These are phyloP conservation scores for Allophyes oxyacanthae DNA, from an alignment of 2,888 invertebrate genomes.

Conservation along the genomic window DNA sequence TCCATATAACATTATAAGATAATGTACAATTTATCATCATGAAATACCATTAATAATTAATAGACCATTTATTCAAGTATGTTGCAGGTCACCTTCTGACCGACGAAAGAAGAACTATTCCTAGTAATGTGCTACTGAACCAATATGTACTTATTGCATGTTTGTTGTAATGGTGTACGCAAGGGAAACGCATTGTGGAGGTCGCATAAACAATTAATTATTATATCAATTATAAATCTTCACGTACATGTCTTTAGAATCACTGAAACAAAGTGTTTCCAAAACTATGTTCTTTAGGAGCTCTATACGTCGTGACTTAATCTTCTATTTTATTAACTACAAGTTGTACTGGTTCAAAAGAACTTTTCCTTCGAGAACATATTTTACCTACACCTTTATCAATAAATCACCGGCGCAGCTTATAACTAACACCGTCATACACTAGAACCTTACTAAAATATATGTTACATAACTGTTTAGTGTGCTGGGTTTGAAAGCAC, in stretches of 20 bases:
- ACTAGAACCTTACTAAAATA: slow-evolving; percentile 41
- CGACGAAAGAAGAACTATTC: slow-evolving; percentile 68
- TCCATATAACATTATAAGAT: slow-evolving; percentile 23
- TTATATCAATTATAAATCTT: background rate
- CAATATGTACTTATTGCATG: slow-evolving; percentile 70
- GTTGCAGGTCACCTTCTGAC: slow-evolving; percentile 80
- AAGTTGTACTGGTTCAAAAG: slow-evolving; percentile 5
- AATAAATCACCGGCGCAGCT: slow-evolving; percentile 57
- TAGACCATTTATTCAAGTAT: slow-evolving; percentile 63
- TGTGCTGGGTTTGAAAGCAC: slow-evolving; percentile 55
- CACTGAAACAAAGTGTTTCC: slow-evolving; percentile 40
- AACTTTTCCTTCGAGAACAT: slow-evolving; percentile 48
- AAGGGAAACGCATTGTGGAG: slow-evolving; percentile 36
- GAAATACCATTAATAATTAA: slow-evolving; percentile 42
- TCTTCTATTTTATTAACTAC: slow-evolving; percentile 18
- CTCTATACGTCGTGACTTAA: slow-evolving; percentile 15
- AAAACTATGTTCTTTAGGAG: slow-evolving; percentile 48
- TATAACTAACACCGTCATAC: slow-evolving; percentile 50
- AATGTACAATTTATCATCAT: slow-evolving; percentile 20
- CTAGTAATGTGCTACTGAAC: slow-evolving; percentile 60
- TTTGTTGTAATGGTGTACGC: slow-evolving; percentile 56
- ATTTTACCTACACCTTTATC: slow-evolving; percentile 56
- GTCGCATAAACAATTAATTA: background rate
- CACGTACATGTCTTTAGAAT: background rate
- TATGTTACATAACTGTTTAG: slow-evolving; percentile 52